Base-by-base conservation (phyloP, 2,888 invertebrate species). In the Pilophorus perplexus region DNA sequence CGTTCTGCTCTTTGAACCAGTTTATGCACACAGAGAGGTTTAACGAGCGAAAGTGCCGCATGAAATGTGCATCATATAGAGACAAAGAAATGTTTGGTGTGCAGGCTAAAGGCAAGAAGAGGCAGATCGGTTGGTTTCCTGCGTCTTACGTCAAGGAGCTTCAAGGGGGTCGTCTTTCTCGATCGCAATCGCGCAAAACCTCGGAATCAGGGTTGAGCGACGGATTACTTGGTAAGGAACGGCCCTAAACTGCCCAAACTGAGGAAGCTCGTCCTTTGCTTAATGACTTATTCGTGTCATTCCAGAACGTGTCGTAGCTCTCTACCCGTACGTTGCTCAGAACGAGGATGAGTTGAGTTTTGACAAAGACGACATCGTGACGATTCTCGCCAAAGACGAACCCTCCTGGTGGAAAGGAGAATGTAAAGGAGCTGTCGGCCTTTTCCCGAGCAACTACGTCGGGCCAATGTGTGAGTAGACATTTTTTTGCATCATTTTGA, bases 381-480 rank as follows among this genome's bases (percentile, higher is more conserved):
- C 88, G 10, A 89, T 94, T 46, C 83, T 95, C 2, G 90, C 90
- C 57, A 85, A 93, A 66, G 94, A 94, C 73, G 96, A 96, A 75
- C 89, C 90, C n/a, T 90, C 93, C 59, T 97, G 97, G 97, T 97
- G 96, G 96, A 88, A 90, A 77, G 97, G 97, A 62, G 93, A 95
- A 80, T 81, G 92, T 40, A 90, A 92, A 72, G 93, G 93, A 1
- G 83, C 87, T 72, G 87, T 89, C 0, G 97, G 97, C 5, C 82
- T 97, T 59, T 97, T 97, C 77, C 97, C 97, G 14, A 92, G 94
- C 79, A 97, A 96, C 80, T 97, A 97, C 78, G 96, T 97, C 67
- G 83, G 87, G 71, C 85, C 87, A 66, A 81, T 87, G 76, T 85
- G 85, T 85, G 79, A 85, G 85, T 85, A 78, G 64, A n/a, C n/a